These are phyloP conservation scores for Gambelia wislizenii DNA, from an alignment of 2,797 vertebrate species.

Conservation along the genomic window DNA sequence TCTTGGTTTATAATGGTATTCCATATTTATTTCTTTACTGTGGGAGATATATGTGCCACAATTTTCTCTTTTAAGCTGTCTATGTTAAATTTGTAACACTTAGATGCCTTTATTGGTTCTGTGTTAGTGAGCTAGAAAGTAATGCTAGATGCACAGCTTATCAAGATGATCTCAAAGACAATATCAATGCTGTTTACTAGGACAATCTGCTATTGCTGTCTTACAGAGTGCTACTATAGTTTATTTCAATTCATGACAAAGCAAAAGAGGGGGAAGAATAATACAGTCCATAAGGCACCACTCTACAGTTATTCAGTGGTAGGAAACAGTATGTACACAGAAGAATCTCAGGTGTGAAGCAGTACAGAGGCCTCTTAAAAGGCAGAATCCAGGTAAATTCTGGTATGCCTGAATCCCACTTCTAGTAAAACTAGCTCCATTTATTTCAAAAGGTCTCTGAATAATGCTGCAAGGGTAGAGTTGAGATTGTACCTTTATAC, in stretches of 20 bases:
- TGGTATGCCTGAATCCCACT: neutral
- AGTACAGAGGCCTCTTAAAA: neutral
- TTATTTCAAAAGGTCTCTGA: neutral
- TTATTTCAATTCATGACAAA: slow-evolving; percentile 42
- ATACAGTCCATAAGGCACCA: neutral
- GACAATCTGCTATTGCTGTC: slow-evolving; percentile 64
- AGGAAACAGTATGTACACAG: neutral
- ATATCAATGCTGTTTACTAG: slow-evolving; percentile 47
- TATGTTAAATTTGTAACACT: slow-evolving; percentile 55
- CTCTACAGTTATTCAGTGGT: neutral
- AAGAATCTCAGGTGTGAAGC: neutral
- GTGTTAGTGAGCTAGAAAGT: slow-evolving; percentile 45
- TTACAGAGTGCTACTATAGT: slow-evolving; percentile 31
- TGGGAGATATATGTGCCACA: slow-evolving; percentile 40
- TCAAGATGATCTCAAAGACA: neutral
- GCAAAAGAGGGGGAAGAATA: neutral
- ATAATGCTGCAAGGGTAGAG: neutral
- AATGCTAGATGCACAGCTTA: slow-evolving; percentile 40
- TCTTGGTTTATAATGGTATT: slow-evolving; percentile 49
- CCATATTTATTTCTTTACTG: slow-evolving; percentile 63
- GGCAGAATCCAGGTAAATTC: neutral
- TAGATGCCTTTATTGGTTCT: slow-evolving; percentile 51
- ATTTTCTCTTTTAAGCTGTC: slow-evolving; percentile 56
- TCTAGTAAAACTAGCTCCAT: neutral
- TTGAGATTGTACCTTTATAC: no score